These are phyloP conservation scores for Drosophila tristis DNA, from an alignment of 1,140 invertebrate species.

Conservation along the genomic window DNA sequence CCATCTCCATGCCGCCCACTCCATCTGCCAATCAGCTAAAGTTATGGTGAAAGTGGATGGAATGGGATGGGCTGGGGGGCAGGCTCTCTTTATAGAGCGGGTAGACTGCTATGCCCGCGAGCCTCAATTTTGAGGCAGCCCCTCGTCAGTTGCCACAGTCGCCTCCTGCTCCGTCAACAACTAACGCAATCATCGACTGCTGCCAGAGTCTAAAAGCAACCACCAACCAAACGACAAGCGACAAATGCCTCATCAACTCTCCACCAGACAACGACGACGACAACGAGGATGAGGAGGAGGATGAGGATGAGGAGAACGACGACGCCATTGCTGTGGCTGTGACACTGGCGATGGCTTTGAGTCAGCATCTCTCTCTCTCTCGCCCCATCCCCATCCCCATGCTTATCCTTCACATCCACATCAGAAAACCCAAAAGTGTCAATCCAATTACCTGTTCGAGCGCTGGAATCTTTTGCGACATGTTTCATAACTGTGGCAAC, in stretches of 20 bases:
- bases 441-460: slow-evolving; percentile 83
- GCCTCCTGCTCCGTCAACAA: slow-evolving; percentile 54
- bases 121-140: slow-evolving; percentile 68
- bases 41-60: slow-evolving; percentile 46
- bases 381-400: slow-evolving; percentile 1
- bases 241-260: slow-evolving; percentile 74
- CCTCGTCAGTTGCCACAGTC: slow-evolving; percentile 3
- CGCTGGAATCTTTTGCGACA: slow-evolving; percentile 81
- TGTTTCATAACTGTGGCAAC: slow-evolving; percentile 77
- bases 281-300: too few relatives aligned
- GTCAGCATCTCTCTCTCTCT: slow-evolving; percentile 1
- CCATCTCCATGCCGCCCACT: slow-evolving; percentile 7
- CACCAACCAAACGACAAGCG: slow-evolving; percentile 64
- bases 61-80: background rate
- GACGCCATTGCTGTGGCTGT: slow-evolving; percentile 42
- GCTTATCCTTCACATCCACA: slow-evolving; percentile 41
- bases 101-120: slow-evolving; percentile 53
- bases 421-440: slow-evolving; percentile 80
- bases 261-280: slow-evolving; percentile 28
- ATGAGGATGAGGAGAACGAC: slow-evolving; percentile 3
- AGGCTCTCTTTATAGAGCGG: background rate
- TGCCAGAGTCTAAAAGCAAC: slow-evolving; percentile 60
- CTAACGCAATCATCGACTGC: slow-evolving; percentile 78
- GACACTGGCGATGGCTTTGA: slow-evolving; percentile 18
- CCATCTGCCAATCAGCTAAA: slow-evolving; percentile 60